phyloP scores from a whole-genome alignment of 2,888 invertebrate species.

The Herminia tarsipennalis region DNA sequence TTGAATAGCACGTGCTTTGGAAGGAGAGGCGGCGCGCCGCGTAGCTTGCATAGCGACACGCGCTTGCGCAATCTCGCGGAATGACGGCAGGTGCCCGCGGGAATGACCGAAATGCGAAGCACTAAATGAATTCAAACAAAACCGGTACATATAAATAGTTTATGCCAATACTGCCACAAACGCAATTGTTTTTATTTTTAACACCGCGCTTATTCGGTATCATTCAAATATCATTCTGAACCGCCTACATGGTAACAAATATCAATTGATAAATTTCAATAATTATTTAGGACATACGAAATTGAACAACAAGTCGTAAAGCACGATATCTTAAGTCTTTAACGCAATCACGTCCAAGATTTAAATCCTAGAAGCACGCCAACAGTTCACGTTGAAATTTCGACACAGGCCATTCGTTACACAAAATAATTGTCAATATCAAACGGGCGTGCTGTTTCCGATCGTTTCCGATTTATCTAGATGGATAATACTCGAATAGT shows the following conservation, averaged over 20 bases:
- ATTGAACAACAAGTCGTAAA: background rate
- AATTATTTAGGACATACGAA: background rate
- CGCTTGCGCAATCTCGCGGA: constrained; percentile 49
- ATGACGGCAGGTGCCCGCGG: constrained; percentile 61
- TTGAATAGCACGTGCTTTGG: constrained; percentile 55
- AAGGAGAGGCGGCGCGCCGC: constrained; percentile 24
- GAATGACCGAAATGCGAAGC: constrained; percentile 51
- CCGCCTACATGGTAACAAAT: too few species aligned
- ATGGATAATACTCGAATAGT: constrained; percentile 57
- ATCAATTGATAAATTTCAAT: too few species aligned
- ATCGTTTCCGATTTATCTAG: constrained; percentile 68
- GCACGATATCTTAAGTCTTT: constrained; percentile 44
- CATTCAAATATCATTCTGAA: constrained; percentile 51
- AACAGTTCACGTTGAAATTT: constrained; percentile 53
- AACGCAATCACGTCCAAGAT: constrained; percentile 59
- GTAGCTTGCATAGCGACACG: constrained; percentile 30
- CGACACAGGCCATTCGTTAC: constrained; percentile 64
- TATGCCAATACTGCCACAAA: constrained; percentile 24
- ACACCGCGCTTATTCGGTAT: constrained; percentile 31
- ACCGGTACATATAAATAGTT: constrained; percentile 39
- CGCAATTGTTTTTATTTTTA: constrained; percentile 46
- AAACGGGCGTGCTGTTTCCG: constrained; percentile 61
- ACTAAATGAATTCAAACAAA: constrained; percentile 29
- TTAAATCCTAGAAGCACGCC: constrained; percentile 61
- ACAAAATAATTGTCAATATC: constrained; percentile 74